Evolutionary conservation across 1,140 invertebrate species (phyloP).

Genomic region (Steinernema khuongi): DNA sequence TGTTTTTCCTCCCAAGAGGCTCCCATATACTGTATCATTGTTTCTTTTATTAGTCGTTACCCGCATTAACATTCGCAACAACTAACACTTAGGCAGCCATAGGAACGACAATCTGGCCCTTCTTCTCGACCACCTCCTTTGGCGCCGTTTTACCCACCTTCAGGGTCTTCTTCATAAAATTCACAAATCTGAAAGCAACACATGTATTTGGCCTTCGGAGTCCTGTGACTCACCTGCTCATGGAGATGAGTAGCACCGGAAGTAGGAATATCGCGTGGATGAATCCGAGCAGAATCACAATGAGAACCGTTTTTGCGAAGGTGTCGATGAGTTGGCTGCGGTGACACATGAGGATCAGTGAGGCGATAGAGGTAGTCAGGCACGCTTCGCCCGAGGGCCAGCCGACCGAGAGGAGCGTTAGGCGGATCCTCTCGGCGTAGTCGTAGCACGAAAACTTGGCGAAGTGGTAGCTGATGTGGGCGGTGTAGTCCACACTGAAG

Average conservation of each 20-base stretch:
- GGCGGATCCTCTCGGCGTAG: slow-evolving; percentile 73
- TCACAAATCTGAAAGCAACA: not conserved
- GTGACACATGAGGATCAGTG: slow-evolving; percentile 76
- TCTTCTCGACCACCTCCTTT: no score
- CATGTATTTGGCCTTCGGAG: not conserved
- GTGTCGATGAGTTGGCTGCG: slow-evolving; percentile 73
- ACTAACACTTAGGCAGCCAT: no score
- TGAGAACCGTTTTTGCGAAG: slow-evolving; percentile 59
- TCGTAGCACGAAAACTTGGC: slow-evolving; percentile 63
- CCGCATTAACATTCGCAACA: no score
- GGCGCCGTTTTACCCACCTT: no score
- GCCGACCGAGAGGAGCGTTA: slow-evolving; percentile 78
- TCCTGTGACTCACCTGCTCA: not conserved
- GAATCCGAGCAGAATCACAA: slow-evolving; percentile 50
- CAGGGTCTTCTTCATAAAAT: not conserved
- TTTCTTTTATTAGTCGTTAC: no score
- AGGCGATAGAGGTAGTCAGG: slow-evolving; percentile 79
- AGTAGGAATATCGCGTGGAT: slow-evolving; percentile 53
- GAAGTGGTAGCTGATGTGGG: slow-evolving; percentile 53
- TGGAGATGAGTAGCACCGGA: slow-evolving; percentile 51
- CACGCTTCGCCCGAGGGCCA: slow-evolving; percentile 83
- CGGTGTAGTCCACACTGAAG: slow-evolving; percentile 58
- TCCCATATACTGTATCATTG: no score
- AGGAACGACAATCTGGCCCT: no score
- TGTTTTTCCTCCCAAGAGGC: no score